These are phyloP conservation scores for Agrochola circellaris DNA, from an alignment of 2,888 invertebrate genomes.

Conservation along the genomic window DNA sequence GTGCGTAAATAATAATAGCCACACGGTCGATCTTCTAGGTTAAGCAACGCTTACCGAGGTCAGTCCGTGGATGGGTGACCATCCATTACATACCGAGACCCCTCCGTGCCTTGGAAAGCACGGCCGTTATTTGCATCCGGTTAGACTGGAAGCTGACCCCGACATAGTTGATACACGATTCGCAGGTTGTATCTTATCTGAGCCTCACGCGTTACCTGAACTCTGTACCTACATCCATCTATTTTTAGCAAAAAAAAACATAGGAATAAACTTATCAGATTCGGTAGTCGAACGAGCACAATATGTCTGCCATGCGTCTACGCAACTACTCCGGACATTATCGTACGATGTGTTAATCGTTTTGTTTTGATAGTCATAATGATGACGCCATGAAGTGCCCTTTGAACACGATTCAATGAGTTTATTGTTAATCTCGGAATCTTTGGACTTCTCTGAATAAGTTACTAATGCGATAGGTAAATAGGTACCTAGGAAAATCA, in stretches of 20 bases:
- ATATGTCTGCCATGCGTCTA: conserved; percentile 47
- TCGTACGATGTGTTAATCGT: conserved; percentile 41
- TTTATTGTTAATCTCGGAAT: not conserved
- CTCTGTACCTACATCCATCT: conserved; percentile 19
- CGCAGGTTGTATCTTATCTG: not conserved
- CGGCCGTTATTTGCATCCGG: too few species aligned
- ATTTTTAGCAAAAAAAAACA: conserved; percentile 11
- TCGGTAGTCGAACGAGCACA: conserved; percentile 12
- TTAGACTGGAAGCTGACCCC: too few species aligned
- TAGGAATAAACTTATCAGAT: conserved; percentile 29
- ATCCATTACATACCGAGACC: too few species aligned
- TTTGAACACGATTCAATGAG: conserved; percentile 14
- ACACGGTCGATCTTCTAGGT: too few species aligned
- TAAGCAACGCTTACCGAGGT: too few species aligned
- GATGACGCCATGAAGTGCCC: conserved; percentile 12
- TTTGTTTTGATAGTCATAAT: conserved; percentile 29
- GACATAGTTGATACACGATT: not conserved
- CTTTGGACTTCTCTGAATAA: conserved; percentile 17
- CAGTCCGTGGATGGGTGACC: too few species aligned
- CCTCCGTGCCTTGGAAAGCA: too few species aligned
- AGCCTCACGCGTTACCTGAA: not conserved
- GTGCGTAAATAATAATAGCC: too few species aligned
- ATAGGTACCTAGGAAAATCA: not conserved
- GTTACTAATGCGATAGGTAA: conserved; percentile 1
- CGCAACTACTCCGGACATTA: conserved; percentile 32